phyloP scores from a whole-genome alignment of 2,113 vertebrate species.

The Montifringilla adamsi region DNA sequence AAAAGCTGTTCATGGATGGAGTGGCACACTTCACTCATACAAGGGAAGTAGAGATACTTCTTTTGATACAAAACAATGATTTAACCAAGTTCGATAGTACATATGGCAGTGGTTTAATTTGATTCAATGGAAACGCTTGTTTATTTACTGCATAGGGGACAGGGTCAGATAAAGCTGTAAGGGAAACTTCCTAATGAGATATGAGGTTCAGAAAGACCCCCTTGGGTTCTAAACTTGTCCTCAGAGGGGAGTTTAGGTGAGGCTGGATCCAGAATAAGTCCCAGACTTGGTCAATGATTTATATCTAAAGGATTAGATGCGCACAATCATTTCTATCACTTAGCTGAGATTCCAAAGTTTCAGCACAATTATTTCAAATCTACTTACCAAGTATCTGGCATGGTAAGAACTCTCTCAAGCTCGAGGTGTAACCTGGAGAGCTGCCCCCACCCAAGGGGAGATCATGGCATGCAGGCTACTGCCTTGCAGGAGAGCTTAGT shows the following conservation, averaged over 20 bases:
- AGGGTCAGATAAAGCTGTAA: not conserved
- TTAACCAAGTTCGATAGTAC: not conserved
- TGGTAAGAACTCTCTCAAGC: not conserved
- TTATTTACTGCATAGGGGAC: not conserved
- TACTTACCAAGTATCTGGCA: no score
- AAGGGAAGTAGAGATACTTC: not conserved
- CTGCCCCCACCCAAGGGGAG: not conserved
- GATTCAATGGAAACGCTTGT: not conserved
- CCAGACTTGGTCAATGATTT: not conserved
- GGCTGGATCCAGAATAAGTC: not conserved
- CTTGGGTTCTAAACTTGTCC: not conserved
- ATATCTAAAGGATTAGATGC: not conserved
- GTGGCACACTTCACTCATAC: rapidly evolving
- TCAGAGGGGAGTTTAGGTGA: not conserved
- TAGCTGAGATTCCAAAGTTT: not conserved
- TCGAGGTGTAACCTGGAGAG: not conserved
- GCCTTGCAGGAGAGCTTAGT: not conserved
- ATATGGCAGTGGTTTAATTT: not conserved
- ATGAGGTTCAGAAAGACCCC: not conserved
- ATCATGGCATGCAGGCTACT: not conserved
- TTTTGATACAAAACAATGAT: not conserved
- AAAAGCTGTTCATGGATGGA: not conserved
- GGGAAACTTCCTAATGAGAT: not conserved
- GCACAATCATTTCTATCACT: not conserved
- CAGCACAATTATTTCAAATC: not conserved